These are phyloP conservation scores for Drosophila putrida DNA, from an alignment of 2,888 invertebrate species.

Conservation along the genomic window DNA sequence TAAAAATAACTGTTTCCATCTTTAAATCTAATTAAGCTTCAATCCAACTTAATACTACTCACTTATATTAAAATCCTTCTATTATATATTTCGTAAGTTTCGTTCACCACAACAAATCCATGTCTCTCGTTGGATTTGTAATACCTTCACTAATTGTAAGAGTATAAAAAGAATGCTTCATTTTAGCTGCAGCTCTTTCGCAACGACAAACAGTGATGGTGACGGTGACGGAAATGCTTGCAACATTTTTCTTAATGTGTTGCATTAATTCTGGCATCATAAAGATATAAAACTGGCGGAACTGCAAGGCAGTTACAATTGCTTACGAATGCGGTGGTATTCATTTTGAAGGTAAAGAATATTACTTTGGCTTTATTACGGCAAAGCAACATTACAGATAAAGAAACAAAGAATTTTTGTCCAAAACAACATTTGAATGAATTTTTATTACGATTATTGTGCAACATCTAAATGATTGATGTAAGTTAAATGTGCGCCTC, in stretches of 20 bases:
- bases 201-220: slow-evolving; percentile 21
- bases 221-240: slow-evolving; percentile 43
- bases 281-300: slow-evolving; percentile 59
- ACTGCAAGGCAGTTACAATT: slow-evolving; percentile 49
- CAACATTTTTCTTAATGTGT: slow-evolving; percentile 72
- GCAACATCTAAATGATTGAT: slow-evolving; percentile 13
- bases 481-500: slow-evolving; percentile 4
- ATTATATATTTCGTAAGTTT: too few species aligned
- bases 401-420: neutral
- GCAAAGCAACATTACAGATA: neutral
- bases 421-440: slow-evolving; percentile 1
- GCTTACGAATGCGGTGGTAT: slow-evolving; percentile 31
- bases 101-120: too few species aligned
- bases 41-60: too few species aligned
- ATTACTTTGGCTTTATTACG: slow-evolving; percentile 34
- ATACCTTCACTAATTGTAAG: slow-evolving; percentile 6
- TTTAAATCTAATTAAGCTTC: too few species aligned
- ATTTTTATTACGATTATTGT: neutral
- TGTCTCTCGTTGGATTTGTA: neutral
- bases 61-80: too few species aligned
- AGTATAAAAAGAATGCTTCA: slow-evolving; percentile 7
- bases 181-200: slow-evolving; percentile 34
- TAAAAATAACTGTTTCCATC: too few species aligned
- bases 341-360: slow-evolving; percentile 21
- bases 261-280: slow-evolving; percentile 66